Conservation (phyloP, 2,797 vertebrate genomes). For the Orestias chungarensis region DNA sequence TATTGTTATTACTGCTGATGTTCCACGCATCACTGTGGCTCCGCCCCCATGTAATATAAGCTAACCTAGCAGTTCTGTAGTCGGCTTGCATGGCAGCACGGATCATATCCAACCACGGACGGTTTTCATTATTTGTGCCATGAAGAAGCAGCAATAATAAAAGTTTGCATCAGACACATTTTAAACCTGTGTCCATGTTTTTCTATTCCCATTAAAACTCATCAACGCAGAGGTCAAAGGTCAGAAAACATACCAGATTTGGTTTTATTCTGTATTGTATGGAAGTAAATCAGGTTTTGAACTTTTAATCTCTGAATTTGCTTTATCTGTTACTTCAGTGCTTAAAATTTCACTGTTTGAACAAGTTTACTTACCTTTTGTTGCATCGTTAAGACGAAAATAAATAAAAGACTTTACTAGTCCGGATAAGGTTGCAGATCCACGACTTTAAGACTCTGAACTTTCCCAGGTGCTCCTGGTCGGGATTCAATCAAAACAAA, state of each 20-base stretch:
- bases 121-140: constrained; percentile 87
- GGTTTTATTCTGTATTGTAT: no score
- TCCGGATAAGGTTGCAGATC: no score
- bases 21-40: constrained; percentile 75
- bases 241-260: constrained; percentile 51
- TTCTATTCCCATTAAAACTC: constrained; percentile 46
- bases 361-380: no score
- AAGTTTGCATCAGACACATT: constrained; percentile 55
- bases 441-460: no score
- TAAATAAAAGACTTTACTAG: no score
- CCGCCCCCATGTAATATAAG: constrained; percentile 64
- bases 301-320: no score
- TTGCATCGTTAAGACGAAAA: no score
- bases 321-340: no score
- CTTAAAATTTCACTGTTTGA: no score
- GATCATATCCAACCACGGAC: constrained; percentile 65
- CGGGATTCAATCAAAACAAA: no score
- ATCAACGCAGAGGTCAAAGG: constrained; percentile 23
- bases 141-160: constrained; percentile 89
- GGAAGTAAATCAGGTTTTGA: no score
- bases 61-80: constrained; percentile 78
- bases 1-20: constrained; percentile 72
- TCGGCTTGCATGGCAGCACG: constrained; percentile 86
- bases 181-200: constrained; percentile 32
- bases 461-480: no score